Evolutionary conservation across 2,888 invertebrate genomes (phyloP).

Genomic region (Oithona nana): DNA sequence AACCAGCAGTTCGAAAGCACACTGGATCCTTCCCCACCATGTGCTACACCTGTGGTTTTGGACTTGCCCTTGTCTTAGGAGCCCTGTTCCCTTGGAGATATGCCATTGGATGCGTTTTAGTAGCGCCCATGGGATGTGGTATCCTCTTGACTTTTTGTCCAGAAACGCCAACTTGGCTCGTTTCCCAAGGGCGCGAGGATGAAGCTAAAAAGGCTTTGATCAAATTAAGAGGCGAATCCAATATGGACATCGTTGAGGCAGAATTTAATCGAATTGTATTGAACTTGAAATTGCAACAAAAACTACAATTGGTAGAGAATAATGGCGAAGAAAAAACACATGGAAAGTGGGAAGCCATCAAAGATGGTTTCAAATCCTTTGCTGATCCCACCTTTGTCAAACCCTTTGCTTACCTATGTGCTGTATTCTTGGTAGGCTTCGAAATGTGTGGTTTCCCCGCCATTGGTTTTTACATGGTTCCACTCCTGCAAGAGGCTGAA

Average conservation of each 20-base stretch:
- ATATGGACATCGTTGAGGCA: neutral
- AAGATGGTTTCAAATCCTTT: no score
- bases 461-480: neutral
- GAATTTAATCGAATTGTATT: neutral
- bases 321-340: neutral
- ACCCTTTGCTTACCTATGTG: neutral
- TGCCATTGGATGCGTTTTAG: neutral
- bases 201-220: neutral
- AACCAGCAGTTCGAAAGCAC: neutral
- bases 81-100: neutral
- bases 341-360: no score
- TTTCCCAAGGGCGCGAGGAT: neutral
- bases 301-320: neutral
- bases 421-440: neutral
- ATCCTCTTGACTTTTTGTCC: neutral
- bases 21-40: neutral
- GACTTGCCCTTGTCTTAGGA: neutral
- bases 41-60: neutral
- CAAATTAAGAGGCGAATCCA: neutral
- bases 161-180: neutral
- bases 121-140: neutral
- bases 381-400: neutral
- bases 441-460: neutral
- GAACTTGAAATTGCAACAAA: neutral
- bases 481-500: neutral